Evolutionary conservation across 2,113 vertebrate genomes (phyloP).

Genomic region (Neolamprologus cancellatus): DNA sequence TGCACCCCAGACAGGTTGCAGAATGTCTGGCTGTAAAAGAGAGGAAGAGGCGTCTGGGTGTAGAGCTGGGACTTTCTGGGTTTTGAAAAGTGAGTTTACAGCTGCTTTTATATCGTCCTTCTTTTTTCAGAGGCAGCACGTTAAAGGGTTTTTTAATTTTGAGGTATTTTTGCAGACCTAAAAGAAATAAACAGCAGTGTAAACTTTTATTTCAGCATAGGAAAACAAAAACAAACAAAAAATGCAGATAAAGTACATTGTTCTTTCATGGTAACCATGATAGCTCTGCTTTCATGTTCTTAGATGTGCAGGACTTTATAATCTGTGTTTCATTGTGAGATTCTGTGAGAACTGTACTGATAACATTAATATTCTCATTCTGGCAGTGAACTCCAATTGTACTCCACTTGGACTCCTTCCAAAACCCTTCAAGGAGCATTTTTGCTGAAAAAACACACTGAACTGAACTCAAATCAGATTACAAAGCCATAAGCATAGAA

Average conservation of each 20-base stretch:
- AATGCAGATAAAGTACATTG: neutral
- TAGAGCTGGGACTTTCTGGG: constrained; percentile 17
- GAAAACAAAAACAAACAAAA: neutral
- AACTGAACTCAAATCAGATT: constrained; percentile 5
- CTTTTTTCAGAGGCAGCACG: neutral
- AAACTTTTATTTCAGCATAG: neutral
- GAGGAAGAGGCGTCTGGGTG: constrained; percentile 28
- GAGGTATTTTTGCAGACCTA: neutral
- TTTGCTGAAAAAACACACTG: neutral
- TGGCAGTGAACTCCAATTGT: neutral
- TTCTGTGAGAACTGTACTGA: neutral
- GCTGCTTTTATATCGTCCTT: neutral
- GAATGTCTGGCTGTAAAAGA: constrained; percentile 36
- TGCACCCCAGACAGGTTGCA: constrained; percentile 34
- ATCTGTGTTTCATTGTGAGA: neutral
- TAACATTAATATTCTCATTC: neutral
- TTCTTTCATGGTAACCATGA: neutral
- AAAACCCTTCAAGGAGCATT: neutral
- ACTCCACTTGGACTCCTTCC: constrained; percentile 11
- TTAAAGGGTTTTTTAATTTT: neutral
- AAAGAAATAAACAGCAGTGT: neutral
- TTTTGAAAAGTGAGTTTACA: neutral
- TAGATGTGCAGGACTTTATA: neutral
- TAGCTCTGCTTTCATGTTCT: neutral
- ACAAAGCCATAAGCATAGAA: neutral